Base-by-base conservation (phyloP, 2,888 invertebrate genomes). In the Orchesellides sinensis region DNA sequence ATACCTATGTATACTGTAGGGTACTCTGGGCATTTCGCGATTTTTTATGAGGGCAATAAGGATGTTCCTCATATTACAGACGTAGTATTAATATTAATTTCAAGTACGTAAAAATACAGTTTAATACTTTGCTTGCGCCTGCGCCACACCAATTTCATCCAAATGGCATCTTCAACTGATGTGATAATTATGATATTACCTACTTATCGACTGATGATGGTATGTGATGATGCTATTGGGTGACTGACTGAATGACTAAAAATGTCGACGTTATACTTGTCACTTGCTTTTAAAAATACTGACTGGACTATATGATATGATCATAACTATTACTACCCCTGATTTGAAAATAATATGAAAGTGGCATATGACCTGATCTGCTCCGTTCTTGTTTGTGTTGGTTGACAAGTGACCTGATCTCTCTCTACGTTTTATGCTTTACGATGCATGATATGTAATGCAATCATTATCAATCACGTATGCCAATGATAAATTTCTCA, bases 371-470 rank as follows among this genome's bases (percentile, higher is more conserved):
- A 56, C 56, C 56, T 56, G 25, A 56, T 23, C 56, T 56, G 56
- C 56, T n/a, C 56, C n/a, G 56, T 52, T 56, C 56, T 25, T 56
- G 23, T 56, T 56, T 49, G 56, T 23, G 25, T 56, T 56, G 56
- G 56, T 12, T 56, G 56, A 1, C 10, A n/a, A 25, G n/a, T 56
- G 56, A 56, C 23, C 56, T 56, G 56, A 56, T 56, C 56, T 56
- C 56, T 25, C 25, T 35, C 12, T 35, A 35, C 35, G 35, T 35
- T 35, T n/a, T 35, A 12, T 35, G 35, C 35, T 35, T 35, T 35
- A 35, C 35, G 35, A 35, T 12, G n/a, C n/a, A n/a, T n/a, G n/a
- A n/a, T n/a, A n/a, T n/a, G n/a, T n/a, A n/a, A n/a, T n/a, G n/a
- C n/a, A n/a, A n/a, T n/a, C n/a, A n/a, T n/a, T n/a, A n/a, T n/a